Base-by-base conservation (phyloP, 2,888 invertebrate species). In the Drosophila percnosoma region DNA sequence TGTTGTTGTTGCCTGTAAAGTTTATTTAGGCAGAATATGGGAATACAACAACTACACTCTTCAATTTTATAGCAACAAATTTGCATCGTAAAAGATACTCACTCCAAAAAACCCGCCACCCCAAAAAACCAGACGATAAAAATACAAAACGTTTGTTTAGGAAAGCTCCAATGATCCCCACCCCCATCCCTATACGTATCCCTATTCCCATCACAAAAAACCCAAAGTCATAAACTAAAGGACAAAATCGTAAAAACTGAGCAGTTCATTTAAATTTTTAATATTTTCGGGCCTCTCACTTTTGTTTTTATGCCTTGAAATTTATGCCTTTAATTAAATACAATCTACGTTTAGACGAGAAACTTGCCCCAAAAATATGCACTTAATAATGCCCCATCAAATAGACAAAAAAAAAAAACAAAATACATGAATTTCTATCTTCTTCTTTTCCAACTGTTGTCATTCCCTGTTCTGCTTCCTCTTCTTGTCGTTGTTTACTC, bases 191-290 rank as follows among this genome's bases (percentile, higher is more conserved):
- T 24, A 54, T 54, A 40, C 38, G 36, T 15, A 0, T 36, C 13
- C 48, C 21, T 61, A 24, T 54, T 65, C 69, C 7, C 24, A 29
- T 24, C 75, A 69, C 45, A 45, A 45, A 45, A 58, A 70, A 54
- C 57, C 62, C 66, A 77, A 72, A 67, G 86, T 79, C 85, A 86
- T 86, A 86, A 86, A 86, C 85, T 86, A 86, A 45, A 86, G 85
- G 85, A 86, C 85, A 89, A 88, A 87, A 88, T 87, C 87, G 89
- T 86, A 90, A 86, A 90, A 90, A 88, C 70, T 78, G 86, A 88
- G 88, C 90, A 87, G 90, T 87, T 86, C 88, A 88, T 86, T 90
- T 90, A 86, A 86, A 86, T 89, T 86, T 85, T 88, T 90, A 89
- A 86, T 86, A 90, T 87, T 87, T 90, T 57, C 34, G 81, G 81